phyloP scores from a whole-genome alignment of 2,888 invertebrate genomes.

The Cosmia trapezina region DNA sequence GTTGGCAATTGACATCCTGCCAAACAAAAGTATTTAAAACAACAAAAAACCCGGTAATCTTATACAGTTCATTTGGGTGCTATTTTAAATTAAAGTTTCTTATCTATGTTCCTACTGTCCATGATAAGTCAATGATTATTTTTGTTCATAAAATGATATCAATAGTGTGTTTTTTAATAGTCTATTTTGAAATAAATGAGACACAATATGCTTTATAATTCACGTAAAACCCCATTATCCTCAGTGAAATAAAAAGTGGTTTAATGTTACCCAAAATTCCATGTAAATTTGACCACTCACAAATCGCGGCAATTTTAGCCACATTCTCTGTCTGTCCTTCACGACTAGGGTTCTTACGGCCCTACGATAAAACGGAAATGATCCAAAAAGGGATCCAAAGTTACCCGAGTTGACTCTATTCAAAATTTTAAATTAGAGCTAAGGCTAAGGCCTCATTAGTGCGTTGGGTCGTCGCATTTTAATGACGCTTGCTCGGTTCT shows the following conservation, averaged over 20 bases:
- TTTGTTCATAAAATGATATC: neutral
- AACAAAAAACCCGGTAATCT: neutral
- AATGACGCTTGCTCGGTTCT: too few relatives aligned
- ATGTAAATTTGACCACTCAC: neutral
- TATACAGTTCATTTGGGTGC: neutral
- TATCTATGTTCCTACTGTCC: neutral
- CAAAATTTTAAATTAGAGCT: slow-evolving; percentile 21
- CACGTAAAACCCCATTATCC: neutral
- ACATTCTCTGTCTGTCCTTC: neutral
- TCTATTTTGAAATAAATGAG: neutral
- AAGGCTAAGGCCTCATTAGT: too few relatives aligned
- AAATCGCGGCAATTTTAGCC: neutral
- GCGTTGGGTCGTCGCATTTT: too few relatives aligned
- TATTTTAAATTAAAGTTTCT: neutral
- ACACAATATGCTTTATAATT: neutral
- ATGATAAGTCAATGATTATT: neutral
- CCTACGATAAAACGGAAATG: neutral
- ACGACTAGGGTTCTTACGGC: neutral
- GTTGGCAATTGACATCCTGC: neutral
- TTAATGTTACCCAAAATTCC: neutral
- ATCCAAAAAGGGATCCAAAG: neutral
- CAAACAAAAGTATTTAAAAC: neutral
- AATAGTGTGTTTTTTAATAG: neutral
- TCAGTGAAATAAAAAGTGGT: neutral
- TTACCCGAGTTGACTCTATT: neutral